These are phyloP conservation scores for Nephila pilipes DNA, from an alignment of 1,140 invertebrate species.

Conservation along the genomic window DNA sequence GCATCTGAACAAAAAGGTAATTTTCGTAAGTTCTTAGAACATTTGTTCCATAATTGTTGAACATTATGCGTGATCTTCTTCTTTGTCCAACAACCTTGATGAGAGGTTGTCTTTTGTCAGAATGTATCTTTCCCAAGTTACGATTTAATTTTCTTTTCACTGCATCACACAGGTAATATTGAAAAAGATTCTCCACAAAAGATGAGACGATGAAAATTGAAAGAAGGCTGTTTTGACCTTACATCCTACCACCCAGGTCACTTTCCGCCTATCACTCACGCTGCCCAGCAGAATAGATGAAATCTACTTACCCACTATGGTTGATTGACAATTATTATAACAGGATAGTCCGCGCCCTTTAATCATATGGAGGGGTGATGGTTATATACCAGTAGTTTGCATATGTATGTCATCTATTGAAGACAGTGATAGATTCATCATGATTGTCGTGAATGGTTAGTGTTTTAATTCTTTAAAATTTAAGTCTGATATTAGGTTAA, in stretches of 20 bases:
- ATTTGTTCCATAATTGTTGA: constrained; percentile 23
- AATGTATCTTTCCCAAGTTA: background rate
- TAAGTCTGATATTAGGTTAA: too few relatives aligned
- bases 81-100: background rate
- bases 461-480: too few relatives aligned
- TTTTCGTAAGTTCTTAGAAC: constrained; percentile 25
- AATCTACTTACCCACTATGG: background rate
- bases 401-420: background rate
- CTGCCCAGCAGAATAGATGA: background rate
- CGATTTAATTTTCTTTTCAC: background rate
- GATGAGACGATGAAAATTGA: background rate
- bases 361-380: constrained; percentile 31
- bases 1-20: background rate
- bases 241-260: constrained; percentile 62
- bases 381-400: constrained; percentile 16
- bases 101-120: background rate
- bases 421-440: background rate
- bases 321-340: constrained; percentile 62
- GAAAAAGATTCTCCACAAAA: background rate
- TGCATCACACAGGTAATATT: background rate
- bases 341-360: constrained; percentile 43
- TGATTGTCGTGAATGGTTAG: background rate
- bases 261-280: constrained; percentile 21
- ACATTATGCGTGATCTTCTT: constrained; percentile 10
- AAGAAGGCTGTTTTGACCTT: constrained; percentile 43